Evolutionary conservation across 2,797 vertebrate genomes (phyloP), one percentile per base, ranked within the genome.

Genomic region (Tenualosa thibaudeaui): DNA sequence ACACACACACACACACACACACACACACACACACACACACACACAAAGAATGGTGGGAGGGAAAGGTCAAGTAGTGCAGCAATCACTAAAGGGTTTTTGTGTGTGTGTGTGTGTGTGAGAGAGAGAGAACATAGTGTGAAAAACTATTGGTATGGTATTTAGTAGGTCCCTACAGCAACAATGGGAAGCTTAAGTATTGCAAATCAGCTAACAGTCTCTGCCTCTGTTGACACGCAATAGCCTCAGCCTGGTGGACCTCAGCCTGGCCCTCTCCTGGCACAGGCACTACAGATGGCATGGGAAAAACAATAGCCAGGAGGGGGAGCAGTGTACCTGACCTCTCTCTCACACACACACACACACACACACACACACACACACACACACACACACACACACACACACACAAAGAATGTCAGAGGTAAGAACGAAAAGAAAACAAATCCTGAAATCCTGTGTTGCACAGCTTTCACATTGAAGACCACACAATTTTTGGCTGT

Each of bases 61-160:
- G 37, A 78, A 78, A 78, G 71, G 71, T 78, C 71, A 78, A 78
- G 71, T 75, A 75, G 37, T 75, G 68, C 68, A 75, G 68, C 22
- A 78, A 78, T 78, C 71, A 78, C 71, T 46, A 40, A 2, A 78
- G 43, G 71, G 13, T 15, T 31, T 31, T 31, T 31, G n/a, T n/a
- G n/a, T 75, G 5, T 62, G 7, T 62, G 58, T 24, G 15, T 78
- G 71, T 78, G 71, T 68, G n/a, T 68, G 26, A 68, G n/a, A n/a
- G n/a, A n/a, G n/a, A n/a, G n/a, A n/a, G n/a, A 68, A 68, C 6
- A 68, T 7, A 43, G 56, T 60, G 62, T 65, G n/a, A 24, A 62
- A 62, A 26, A 68, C 2, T 65, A n/a, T n/a, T n/a, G n/a, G 71
- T 17, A 43, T 78, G 71, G 71, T 46, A 78, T 78, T 78, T 78